Percentiles rank a stretch among this genome's conserved stretches.
Evolutionary conservation across 2,113 vertebrate genomes (phyloP).

Genomic region (Andinoacara biseriatus): DNA sequence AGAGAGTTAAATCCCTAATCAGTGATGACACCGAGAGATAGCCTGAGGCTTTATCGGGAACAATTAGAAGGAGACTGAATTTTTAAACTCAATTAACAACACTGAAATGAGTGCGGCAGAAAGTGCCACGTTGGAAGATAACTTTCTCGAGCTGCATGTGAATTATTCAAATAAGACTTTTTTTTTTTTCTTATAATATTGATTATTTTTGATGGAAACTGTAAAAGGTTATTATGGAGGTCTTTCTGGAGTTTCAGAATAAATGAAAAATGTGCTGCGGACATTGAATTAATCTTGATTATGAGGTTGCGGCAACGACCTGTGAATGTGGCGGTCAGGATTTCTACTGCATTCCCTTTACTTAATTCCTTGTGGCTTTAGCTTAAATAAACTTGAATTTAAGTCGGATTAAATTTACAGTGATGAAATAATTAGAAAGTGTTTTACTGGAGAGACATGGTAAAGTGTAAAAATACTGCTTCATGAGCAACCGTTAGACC

Average conservation of each 20-base stretch:
- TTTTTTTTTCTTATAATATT: not conserved
- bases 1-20: constrained; percentile 45
- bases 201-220: constrained; percentile 11
- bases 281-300: constrained; percentile 9
- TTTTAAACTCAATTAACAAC: constrained; percentile 26
- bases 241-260: constrained; percentile 12
- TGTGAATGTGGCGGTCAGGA: not conserved
- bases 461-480: not conserved
- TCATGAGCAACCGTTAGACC: not conserved
- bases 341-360: not conserved
- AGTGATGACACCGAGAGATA: constrained; percentile 41
- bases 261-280: not conserved
- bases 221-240: constrained; percentile 1
- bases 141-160: not conserved
- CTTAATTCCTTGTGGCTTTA: not conserved
- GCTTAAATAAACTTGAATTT: not conserved
- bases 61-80: constrained; percentile 24
- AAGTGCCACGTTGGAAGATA: not conserved
- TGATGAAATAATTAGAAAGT: not conserved
- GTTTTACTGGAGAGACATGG: not conserved
- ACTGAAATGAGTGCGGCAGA: constrained; percentile 18
- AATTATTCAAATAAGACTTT: not conserved
- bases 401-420: not conserved
- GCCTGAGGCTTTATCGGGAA: constrained; percentile 28
- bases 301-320: not conserved